A percentile compares a stretch with the other conserved stretches of the same genome.
Evolutionary conservation across 2,113 vertebrate species (phyloP).

Genomic region (Pterophyllum scalare): DNA sequence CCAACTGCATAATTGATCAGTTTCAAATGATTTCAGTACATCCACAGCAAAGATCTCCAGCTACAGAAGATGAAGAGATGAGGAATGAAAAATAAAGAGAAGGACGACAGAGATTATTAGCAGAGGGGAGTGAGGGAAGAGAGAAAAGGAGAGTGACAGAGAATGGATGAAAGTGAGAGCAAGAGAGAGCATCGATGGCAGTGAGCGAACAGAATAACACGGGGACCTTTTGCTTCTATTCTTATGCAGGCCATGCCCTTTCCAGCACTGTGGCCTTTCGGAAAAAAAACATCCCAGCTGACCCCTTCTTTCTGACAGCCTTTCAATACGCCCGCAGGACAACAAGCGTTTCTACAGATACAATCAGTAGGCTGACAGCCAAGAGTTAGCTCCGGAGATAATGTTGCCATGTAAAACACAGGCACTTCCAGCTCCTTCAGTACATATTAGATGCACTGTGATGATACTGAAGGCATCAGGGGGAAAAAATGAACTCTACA

Average conservation of each 20-base stretch:
- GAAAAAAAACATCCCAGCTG: constrained; percentile 39
- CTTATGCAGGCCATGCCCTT: constrained; percentile 62
- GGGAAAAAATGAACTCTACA: neutral
- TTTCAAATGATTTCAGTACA: constrained; percentile 22
- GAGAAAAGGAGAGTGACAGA: constrained; percentile 35
- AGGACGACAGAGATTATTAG: constrained; percentile 22
- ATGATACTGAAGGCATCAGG: constrained; percentile 10
- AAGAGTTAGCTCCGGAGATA: constrained; percentile 46
- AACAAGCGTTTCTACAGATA: constrained; percentile 63
- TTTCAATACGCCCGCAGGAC: constrained; percentile 67
- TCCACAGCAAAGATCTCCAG: constrained; percentile 11
- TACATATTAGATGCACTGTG: constrained; percentile 22
- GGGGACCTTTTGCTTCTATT: constrained; percentile 64
- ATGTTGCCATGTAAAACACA: constrained; percentile 60
- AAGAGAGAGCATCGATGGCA: constrained; percentile 58
- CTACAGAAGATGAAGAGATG: constrained; percentile 22
- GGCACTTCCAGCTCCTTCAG: constrained; percentile 18
- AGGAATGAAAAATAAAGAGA: constrained; percentile 22
- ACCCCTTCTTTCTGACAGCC: constrained; percentile 62
- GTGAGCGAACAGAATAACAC: constrained; percentile 42
- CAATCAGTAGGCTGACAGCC: constrained; percentile 60
- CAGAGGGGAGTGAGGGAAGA: neutral
- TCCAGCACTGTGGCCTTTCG: constrained; percentile 63
- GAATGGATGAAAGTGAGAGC: constrained; percentile 15
- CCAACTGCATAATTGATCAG: constrained; percentile 24